phyloP scores from a whole-genome alignment of 2,888 invertebrate genomes.

The Chrysotoxum bicinctum region DNA sequence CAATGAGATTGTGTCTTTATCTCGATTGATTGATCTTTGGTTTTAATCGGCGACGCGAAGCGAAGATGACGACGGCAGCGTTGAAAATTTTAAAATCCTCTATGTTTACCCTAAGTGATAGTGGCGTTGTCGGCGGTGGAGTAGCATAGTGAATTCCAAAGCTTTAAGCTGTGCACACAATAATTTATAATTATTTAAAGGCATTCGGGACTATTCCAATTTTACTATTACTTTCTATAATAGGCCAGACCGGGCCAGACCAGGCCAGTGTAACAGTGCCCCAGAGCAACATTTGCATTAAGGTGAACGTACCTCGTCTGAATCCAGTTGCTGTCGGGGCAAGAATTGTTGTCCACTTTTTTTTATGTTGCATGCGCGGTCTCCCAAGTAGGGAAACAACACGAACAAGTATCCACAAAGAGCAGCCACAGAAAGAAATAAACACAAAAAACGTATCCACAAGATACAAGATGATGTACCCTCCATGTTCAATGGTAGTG shows the following conservation, averaged over 20 bases:
- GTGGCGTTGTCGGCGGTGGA: no score
- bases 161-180: slow-evolving; percentile 1
- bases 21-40: slow-evolving; percentile 49
- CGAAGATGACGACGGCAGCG: background rate
- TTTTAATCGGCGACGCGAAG: background rate
- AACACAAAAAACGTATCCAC: background rate
- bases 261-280: slow-evolving; percentile 46
- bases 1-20: slow-evolving; percentile 41
- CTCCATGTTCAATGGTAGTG: slow-evolving; percentile 23
- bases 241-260: no score
- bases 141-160: slow-evolving; percentile 3
- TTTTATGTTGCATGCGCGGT: slow-evolving; percentile 6
- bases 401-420: slow-evolving; percentile 39
- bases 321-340: slow-evolving; percentile 37
- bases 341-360: slow-evolving; percentile 36
- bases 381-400: slow-evolving; percentile 25
- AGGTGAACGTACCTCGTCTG: slow-evolving; percentile 47
- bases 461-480: slow-evolving; percentile 28
- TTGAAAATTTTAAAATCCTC: slow-evolving; percentile 33
- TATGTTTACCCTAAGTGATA: background rate
- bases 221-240: slow-evolving; percentile 62
- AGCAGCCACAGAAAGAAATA: background rate
- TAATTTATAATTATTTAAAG: slow-evolving; percentile 10
- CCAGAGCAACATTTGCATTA: slow-evolving; percentile 43
- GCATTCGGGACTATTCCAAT: slow-evolving; percentile 51